Percentiles rank a stretch among this genome's conserved stretches.
Evolutionary conservation across 1,140 invertebrate genomes (phyloP).

Genomic region (Drosophila auraria): DNA sequence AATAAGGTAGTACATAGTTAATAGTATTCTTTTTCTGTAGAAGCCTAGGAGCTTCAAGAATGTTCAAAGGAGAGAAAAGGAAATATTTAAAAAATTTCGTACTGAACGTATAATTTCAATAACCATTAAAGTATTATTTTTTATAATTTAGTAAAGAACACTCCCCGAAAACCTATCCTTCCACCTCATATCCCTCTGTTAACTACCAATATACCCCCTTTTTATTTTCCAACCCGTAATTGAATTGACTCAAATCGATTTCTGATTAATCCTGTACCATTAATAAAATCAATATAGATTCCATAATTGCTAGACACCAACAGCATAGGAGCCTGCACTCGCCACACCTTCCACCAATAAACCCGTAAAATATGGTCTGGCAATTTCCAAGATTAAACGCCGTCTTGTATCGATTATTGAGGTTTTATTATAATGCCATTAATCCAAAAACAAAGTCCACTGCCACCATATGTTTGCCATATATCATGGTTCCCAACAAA

Average conservation of each 20-base stretch:
- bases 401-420: constrained; percentile 44
- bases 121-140: too few species aligned
- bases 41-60: not conserved
- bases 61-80: not conserved
- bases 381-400: constrained; percentile 35
- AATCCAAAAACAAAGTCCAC: constrained; percentile 31
- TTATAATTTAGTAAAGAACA: too few species aligned
- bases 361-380: constrained; percentile 25
- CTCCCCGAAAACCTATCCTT: not conserved
- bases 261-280: constrained; percentile 17
- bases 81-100: too few species aligned
- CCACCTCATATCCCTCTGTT: too few species aligned
- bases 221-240: not conserved
- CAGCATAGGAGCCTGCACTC: not conserved
- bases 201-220: not conserved
- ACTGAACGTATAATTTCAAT: too few species aligned
- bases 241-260: constrained; percentile 1
- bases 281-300: constrained; percentile 9
- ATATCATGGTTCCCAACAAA: constrained; percentile 19
- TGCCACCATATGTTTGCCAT: constrained; percentile 34
- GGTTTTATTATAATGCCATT: constrained; percentile 45
- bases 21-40: not conserved
- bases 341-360: constrained; percentile 27
- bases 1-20: not conserved
- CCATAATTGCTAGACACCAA: constrained; percentile 23